phyloP scores from a whole-genome alignment of 2,797 vertebrate species.

The Amblyopsis hoosieri region DNA sequence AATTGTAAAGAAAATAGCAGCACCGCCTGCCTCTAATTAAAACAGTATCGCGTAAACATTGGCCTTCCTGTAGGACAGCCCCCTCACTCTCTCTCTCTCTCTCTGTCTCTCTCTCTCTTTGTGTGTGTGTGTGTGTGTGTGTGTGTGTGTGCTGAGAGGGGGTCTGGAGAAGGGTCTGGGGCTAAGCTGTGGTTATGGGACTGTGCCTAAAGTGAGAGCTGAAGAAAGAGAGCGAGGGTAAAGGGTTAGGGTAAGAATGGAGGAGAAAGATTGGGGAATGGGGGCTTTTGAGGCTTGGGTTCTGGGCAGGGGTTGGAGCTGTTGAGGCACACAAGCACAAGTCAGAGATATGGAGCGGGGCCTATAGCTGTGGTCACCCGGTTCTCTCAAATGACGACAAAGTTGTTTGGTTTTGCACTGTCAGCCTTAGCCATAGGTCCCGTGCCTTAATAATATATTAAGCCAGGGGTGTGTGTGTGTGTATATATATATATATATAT shows the following conservation, averaged over 20 bases:
- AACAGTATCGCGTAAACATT: conserved; percentile 77
- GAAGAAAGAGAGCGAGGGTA: conserved; percentile 12
- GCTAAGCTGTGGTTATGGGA: conserved; percentile 15
- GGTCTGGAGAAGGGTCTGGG: conserved; percentile 27
- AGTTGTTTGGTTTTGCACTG: background rate
- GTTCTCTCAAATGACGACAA: background rate
- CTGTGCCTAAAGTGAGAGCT: conserved; percentile 14
- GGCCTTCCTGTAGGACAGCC: conserved; percentile 68
- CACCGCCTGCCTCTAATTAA: conserved; percentile 77
- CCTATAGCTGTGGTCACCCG: background rate
- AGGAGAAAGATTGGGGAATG: conserved; percentile 34
- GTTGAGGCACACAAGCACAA: conserved; percentile 25
- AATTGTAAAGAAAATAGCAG: conserved; percentile 77
- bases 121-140: background rate
- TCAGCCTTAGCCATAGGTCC: background rate
- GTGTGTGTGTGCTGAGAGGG: conserved; percentile 23
- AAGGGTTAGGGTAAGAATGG: conserved; percentile 15
- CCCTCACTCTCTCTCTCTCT: conserved; percentile 37
- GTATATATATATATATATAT: no score
- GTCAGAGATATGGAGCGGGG: background rate
- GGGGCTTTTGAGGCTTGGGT: conserved; percentile 44
- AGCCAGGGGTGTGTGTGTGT: background rate
- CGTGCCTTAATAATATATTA: no score
- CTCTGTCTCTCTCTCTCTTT: background rate
- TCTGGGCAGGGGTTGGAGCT: conserved; percentile 39